A percentile compares a stretch with the other conserved stretches of the same genome.
Evolutionary conservation across 2,113 vertebrate species (phyloP).

Genomic region (Danio rerio): DNA sequence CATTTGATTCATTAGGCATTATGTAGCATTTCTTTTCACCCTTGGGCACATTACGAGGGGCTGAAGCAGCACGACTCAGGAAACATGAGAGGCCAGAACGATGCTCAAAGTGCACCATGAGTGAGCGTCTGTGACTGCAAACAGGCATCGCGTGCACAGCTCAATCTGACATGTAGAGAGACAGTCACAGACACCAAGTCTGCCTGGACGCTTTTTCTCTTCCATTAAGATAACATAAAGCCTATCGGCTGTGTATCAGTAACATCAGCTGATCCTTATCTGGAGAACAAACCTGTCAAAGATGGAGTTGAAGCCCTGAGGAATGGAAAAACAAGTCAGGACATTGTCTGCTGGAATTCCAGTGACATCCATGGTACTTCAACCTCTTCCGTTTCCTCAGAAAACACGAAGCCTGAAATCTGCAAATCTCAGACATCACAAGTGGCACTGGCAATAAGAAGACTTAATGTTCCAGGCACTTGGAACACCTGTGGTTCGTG

Average conservation of each 20-base stretch:
- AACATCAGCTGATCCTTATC: constrained; percentile 54
- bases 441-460: constrained; percentile 18
- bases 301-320: constrained; percentile 26
- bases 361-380: constrained; percentile 27
- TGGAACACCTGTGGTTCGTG: constrained; percentile 4
- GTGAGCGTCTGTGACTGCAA: constrained; percentile 55
- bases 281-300: constrained; percentile 47
- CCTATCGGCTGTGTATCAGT: constrained; percentile 46
- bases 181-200: constrained; percentile 41
- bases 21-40: constrained; percentile 58
- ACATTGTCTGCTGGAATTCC: constrained; percentile 44
- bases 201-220: background rate
- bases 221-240: constrained; percentile 36
- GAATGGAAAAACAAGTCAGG: constrained; percentile 46
- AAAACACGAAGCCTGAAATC: constrained; percentile 12
- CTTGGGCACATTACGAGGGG: constrained; percentile 51
- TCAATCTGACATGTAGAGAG: constrained; percentile 40
- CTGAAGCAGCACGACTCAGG: constrained; percentile 53
- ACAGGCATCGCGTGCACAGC: constrained; percentile 38
- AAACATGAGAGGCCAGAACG: constrained; percentile 52
- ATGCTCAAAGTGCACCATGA: constrained; percentile 53
- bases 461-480: constrained; percentile 6
- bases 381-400: background rate
- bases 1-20: constrained; percentile 60
- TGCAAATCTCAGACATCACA: constrained; percentile 37